Conservation (phyloP, 2,797 vertebrate genomes). For the Nannoperca obscura region DNA sequence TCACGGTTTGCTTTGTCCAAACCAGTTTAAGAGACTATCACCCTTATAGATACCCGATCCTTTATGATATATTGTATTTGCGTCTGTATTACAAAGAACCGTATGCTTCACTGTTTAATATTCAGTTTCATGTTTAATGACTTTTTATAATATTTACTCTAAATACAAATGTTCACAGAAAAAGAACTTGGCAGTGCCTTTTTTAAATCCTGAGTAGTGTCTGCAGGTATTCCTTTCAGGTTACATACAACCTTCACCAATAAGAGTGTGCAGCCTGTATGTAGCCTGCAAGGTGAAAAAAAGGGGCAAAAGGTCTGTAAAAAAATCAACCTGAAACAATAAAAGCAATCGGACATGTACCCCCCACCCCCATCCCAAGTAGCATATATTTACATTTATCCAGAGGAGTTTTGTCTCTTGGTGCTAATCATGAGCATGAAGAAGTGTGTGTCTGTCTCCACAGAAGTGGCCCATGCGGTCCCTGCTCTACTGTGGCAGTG, state of each 20-base stretch:
- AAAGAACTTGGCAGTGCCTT: neutral
- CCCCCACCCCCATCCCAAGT: too few species aligned
- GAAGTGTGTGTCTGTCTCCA: conserved; percentile 35
- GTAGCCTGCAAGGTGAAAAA: neutral
- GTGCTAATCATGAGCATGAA: conserved; percentile 3
- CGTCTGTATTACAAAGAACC: neutral
- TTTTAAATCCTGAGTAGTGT: neutral
- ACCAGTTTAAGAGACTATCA: too few species aligned
- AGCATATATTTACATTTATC: neutral
- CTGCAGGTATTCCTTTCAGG: neutral
- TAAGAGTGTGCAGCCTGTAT: neutral
- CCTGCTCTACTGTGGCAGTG: conserved; percentile 87
- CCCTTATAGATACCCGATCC: too few species aligned
- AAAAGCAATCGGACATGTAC: neutral
- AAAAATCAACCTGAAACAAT: neutral
- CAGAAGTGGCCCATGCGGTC: conserved; percentile 94
- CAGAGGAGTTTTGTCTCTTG: neutral
- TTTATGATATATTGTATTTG: too few species aligned
- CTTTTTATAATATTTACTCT: neutral
- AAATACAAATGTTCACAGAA: neutral
- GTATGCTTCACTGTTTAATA: neutral
- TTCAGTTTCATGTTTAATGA: neutral
- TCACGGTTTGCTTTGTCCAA: too few species aligned
- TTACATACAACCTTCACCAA: neutral
- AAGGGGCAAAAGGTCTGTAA: neutral